Percentiles rank a stretch among this genome's conserved stretches.
Evolutionary conservation across 2,888 invertebrate species (phyloP).

Genomic region (Cosmia trapezina): DNA sequence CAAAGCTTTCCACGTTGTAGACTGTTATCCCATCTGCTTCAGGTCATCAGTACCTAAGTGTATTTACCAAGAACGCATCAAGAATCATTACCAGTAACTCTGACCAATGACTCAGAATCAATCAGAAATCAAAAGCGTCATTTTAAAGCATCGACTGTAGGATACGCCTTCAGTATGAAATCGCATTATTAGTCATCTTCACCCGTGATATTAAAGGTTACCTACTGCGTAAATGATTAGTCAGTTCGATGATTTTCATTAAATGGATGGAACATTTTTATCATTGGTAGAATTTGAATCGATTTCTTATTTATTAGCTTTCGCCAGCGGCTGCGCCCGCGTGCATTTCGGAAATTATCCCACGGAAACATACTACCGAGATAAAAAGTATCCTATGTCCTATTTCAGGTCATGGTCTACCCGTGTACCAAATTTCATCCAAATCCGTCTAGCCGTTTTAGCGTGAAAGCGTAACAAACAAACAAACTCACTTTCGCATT

Average conservation of each 20-base stretch:
- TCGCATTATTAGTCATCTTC: conserved; percentile 39
- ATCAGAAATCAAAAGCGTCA: conserved; percentile 23
- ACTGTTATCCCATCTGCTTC: conserved; percentile 22
- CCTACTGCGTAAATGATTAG: conserved; percentile 37
- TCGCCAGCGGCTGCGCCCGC: too few species aligned
- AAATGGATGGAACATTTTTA: conserved; percentile 11
- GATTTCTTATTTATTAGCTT: not conserved
- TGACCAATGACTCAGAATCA: conserved; percentile 21
- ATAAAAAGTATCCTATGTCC: too few species aligned
- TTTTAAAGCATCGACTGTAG: conserved; percentile 13
- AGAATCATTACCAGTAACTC: conserved; percentile 7
- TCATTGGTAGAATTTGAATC: not conserved
- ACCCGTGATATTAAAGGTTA: conserved; percentile 25
- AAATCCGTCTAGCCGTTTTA: too few species aligned
- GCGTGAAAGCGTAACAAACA: too few species aligned
- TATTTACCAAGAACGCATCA: conserved; percentile 19
- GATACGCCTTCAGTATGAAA: conserved; percentile 35
- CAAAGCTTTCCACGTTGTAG: too few species aligned
- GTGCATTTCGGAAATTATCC: too few species aligned
- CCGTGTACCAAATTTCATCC: too few species aligned
- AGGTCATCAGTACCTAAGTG: conserved; percentile 7
- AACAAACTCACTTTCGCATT: too few species aligned
- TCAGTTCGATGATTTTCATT: conserved; percentile 38
- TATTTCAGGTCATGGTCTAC: too few species aligned
- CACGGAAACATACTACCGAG: too few species aligned